Evolutionary conservation across 2,113 vertebrate genomes (phyloP).

Genomic region (Octodon degus): DNA sequence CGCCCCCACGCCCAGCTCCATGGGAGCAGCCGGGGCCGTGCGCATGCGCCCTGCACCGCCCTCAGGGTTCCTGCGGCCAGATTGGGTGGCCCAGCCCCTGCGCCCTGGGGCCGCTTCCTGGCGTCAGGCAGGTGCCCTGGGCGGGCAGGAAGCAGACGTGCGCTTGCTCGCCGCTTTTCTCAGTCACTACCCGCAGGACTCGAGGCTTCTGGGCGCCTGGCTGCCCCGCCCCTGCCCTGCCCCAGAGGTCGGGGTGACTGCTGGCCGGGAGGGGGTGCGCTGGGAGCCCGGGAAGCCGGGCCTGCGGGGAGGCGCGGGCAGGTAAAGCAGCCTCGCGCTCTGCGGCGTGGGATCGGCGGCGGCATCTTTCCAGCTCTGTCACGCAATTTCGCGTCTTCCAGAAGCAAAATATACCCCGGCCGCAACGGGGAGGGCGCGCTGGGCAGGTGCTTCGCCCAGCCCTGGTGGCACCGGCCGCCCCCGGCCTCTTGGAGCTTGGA

Average conservation of each 20-base stretch:
- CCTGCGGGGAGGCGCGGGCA: neutral
- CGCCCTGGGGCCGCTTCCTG: neutral
- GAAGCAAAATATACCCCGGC: neutral
- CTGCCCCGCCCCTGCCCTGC: neutral
- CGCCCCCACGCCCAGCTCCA: neutral
- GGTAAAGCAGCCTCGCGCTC: neutral
- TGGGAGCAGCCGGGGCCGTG: neutral
- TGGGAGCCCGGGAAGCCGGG: neutral
- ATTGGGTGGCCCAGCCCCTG: neutral
- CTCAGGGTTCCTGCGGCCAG: neutral
- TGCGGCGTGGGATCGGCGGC: neutral
- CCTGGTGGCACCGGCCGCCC: neutral
- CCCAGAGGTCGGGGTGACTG: neutral
- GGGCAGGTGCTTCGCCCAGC: neutral
- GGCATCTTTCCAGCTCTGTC: neutral
- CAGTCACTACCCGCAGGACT: neutral
- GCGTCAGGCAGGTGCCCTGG: neutral
- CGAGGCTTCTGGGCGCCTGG: no score
- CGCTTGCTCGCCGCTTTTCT: neutral
- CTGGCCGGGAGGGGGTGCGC: neutral
- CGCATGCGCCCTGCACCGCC: neutral
- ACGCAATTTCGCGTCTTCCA: neutral
- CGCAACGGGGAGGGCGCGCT: neutral
- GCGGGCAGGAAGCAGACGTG: neutral
- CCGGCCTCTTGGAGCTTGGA: neutral